Base-by-base conservation (phyloP, 2,888 invertebrate genomes). In the Trichacis sp. region DNA sequence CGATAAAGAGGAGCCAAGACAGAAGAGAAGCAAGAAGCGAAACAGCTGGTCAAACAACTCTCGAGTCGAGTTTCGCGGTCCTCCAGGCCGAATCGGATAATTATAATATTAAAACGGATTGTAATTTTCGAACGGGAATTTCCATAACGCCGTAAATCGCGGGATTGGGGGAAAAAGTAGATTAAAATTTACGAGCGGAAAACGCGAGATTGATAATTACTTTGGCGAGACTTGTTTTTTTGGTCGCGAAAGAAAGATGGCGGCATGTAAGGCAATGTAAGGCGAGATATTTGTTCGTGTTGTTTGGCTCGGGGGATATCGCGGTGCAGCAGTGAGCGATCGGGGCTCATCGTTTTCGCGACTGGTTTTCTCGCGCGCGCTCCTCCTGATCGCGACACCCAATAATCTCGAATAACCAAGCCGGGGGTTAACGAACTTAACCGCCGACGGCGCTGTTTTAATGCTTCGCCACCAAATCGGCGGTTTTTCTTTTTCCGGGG, bases 31-130 rank as follows among this genome's bases (percentile, higher is more conserved):
- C 40, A 15, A 63, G 45, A 65, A 62, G 70, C 67, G 66, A 65
- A 65, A 69, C 73, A 73, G 73, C 73, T 72, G 71, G 73, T 73
- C 70, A 73, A 73, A 73, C 73, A 73, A 73, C 73, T 73, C 69
- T 54, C 51, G 66, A 71, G 73, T 71, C 71, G n/a, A 71, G 71
- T 71, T 73, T 69, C 69, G 68, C 64, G 57, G 56, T 49, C 50
- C 51, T 56, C 51, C 55, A n/a, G n/a, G 15, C 42, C 42, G 43
- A 6, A 19, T 43, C 19, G 5, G 11, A 43, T 43, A 43, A 43
- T 43, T 43, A 19, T 18, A 4, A 29, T n/a, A n/a, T n/a, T n/a
- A n/a, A n/a, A n/a, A n/a, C n/a, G n/a, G n/a, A n/a, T n/a, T n/a
- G n/a, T n/a, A n/a, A n/a, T n/a, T n/a, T n/a, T n/a, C n/a, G n/a